Evolutionary conservation across 2,888 invertebrate genomes (phyloP).

Genomic region (Drosophila pseudotakahashii): DNA sequence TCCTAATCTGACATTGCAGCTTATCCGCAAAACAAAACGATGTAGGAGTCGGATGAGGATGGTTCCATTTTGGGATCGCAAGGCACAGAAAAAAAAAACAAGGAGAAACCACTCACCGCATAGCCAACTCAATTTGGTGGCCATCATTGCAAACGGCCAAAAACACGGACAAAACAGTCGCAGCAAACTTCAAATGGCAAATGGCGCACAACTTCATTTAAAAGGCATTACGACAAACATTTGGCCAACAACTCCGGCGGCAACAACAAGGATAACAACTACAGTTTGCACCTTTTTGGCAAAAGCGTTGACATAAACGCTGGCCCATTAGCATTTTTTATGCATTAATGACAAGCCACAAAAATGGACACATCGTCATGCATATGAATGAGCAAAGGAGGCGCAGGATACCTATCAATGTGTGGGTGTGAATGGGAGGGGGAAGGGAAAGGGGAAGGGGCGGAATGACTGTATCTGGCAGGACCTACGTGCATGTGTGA

Average conservation of each 20-base stretch:
- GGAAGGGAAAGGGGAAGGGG: not conserved
- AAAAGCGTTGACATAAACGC: conserved; percentile 70
- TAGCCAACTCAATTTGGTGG: conserved; percentile 66
- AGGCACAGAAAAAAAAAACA: conserved; percentile 8
- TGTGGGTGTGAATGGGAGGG: conserved; percentile 20
- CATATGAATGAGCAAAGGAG: conserved; percentile 66
- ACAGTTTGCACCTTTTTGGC: conserved; percentile 72
- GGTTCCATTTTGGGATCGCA: conserved; percentile 1
- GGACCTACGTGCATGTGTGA: conserved; percentile 1
- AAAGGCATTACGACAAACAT: conserved; percentile 75
- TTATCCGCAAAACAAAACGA: conserved; percentile 47
- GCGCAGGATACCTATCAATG: conserved; percentile 31
- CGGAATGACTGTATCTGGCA: conserved; percentile 1
- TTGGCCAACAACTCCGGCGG: conserved; percentile 55
- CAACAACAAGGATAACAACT: conserved; percentile 12
- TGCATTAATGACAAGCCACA: conserved; percentile 79
- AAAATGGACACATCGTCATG: conserved; percentile 78
- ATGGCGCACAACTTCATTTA: conserved; percentile 78
- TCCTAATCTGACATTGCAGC: conserved; percentile 71
- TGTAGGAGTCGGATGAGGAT: not conserved
- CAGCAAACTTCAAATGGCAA: conserved; percentile 74
- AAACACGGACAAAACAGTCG: conserved; percentile 53
- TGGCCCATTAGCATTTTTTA: conserved; percentile 74
- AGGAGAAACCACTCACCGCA: conserved; percentile 38
- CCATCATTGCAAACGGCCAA: conserved; percentile 70